These are phyloP conservation scores for Lepidocolaptes lacrymiger DNA, from an alignment of 2,797 vertebrate species.

Conservation along the genomic window DNA sequence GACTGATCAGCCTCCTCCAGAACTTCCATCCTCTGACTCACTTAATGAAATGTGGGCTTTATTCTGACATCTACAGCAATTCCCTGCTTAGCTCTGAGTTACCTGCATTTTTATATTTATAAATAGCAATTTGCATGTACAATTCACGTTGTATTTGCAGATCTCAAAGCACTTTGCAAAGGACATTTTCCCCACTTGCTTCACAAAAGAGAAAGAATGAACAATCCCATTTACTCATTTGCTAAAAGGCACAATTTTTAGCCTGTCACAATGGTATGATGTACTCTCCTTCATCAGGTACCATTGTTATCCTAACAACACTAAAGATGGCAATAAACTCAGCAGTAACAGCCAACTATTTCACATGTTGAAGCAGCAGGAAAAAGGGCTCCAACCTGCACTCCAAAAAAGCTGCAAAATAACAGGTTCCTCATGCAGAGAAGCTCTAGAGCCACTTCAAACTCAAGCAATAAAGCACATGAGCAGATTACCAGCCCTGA, in stretches of 20 bases:
- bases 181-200: neutral
- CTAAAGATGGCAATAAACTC: neutral
- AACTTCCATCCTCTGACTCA: neutral
- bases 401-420: neutral
- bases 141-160: neutral
- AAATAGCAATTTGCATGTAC: neutral
- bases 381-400: neutral
- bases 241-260: conserved; percentile 15
- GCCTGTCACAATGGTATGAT: neutral
- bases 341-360: neutral
- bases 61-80: neutral
- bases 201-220: neutral
- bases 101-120: neutral
- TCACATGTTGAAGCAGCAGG: neutral
- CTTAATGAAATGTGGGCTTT: neutral
- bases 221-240: neutral
- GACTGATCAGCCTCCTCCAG: neutral
- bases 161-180: neutral
- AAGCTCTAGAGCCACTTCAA: neutral
- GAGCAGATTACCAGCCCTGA: neutral
- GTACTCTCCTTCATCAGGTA: neutral
- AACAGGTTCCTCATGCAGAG: neutral
- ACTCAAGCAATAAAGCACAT: neutral
- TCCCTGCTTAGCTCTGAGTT: neutral
- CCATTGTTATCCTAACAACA: neutral